These are phyloP conservation scores for Protophormia terraenovae DNA, from an alignment of 2,888 invertebrate genomes.

Conservation along the genomic window DNA sequence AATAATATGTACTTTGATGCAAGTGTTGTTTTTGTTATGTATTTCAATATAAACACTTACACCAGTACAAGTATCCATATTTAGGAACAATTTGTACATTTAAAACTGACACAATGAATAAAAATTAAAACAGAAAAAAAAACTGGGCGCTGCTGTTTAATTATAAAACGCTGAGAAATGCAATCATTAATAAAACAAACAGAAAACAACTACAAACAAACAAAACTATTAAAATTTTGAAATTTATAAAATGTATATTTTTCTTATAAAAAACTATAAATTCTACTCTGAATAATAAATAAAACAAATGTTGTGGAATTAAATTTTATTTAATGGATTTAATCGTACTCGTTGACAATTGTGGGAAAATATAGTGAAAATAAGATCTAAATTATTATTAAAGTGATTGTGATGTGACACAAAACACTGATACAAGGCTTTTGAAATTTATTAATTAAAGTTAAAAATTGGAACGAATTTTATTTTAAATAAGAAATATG, in stretches of 20 bases:
- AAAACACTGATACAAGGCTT: not conserved
- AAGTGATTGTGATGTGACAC: slow-evolving; percentile 23
- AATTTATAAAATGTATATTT: slow-evolving; percentile 26
- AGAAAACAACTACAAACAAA: slow-evolving; percentile 39
- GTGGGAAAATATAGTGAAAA: slow-evolving; percentile 55
- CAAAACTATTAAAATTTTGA: slow-evolving; percentile 51
- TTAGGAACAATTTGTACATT: slow-evolving; percentile 47
- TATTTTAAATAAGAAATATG: not conserved
- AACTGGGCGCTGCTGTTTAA: slow-evolving; percentile 50
- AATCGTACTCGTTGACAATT: slow-evolving; percentile 55
- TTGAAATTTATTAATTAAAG: not conserved
- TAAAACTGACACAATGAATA: slow-evolving; percentile 19
- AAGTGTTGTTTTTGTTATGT: slow-evolving; percentile 39
- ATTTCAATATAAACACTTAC: not conserved
- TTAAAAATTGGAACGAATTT: not conserved
- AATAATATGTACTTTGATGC: slow-evolving; percentile 4
- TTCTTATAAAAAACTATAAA: not conserved
- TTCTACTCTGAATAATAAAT: slow-evolving; percentile 27
- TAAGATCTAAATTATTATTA: slow-evolving; percentile 37
- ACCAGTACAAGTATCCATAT: not conserved
- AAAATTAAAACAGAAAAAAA: slow-evolving; percentile 14
- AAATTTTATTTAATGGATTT: slow-evolving; percentile 60
- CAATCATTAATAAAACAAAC: slow-evolving; percentile 37
- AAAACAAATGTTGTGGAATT: slow-evolving; percentile 52
- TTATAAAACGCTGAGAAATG: slow-evolving; percentile 46